Conservation (phyloP, 2,113 vertebrate species). For the Oophaga pumilio region DNA sequence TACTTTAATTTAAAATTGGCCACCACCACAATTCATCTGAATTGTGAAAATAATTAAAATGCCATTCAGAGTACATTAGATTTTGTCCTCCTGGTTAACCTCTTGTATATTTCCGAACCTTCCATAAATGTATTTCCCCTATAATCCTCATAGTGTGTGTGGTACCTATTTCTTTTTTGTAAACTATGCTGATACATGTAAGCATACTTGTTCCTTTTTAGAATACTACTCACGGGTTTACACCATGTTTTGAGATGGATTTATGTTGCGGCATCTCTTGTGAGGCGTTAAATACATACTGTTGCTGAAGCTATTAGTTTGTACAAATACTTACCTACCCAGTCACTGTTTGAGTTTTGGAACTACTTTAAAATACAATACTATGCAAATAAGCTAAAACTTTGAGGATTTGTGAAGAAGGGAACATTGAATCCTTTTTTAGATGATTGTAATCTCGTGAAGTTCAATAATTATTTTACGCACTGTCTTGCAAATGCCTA, state of each 20-base stretch:
- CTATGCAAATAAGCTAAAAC: neutral
- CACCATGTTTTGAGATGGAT: neutral
- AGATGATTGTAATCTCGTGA: neutral
- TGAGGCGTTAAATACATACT: neutral
- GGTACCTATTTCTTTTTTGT: no score
- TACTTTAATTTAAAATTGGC: neutral
- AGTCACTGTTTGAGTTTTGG: neutral
- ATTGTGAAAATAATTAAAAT: no score
- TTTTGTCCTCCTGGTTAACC: no score
- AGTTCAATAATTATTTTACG: conserved; percentile 7
- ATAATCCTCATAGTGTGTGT: no score
- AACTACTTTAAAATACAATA: neutral
- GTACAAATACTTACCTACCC: conserved; percentile 10
- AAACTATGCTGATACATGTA: neutral
- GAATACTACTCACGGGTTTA: neutral
- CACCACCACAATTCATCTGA: neutral
- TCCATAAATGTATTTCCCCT: no score
- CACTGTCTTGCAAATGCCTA: neutral
- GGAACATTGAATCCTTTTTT: conserved; percentile 2
- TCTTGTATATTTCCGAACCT: no score
- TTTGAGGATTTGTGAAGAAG: conserved; percentile 8
- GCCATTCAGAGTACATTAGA: no score
- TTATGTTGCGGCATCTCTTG: neutral
- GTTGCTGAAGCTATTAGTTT: neutral
- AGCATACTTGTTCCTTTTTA: neutral